Evolutionary conservation across 1,140 invertebrate genomes (phyloP).

Genomic region (Rhyacophila brunnea): DNA sequence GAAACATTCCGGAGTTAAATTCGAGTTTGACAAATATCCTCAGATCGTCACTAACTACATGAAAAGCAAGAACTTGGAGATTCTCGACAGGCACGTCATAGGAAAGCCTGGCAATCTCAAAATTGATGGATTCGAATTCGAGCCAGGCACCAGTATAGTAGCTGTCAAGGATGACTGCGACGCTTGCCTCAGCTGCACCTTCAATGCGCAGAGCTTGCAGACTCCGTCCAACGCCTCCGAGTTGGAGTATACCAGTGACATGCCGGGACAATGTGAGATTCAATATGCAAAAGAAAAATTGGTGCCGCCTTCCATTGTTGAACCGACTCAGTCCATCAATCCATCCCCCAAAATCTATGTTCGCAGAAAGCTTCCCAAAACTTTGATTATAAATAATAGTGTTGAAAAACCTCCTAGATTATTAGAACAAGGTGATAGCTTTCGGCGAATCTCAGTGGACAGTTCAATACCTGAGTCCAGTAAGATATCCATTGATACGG

Average conservation of each 20-base stretch:
- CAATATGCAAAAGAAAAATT: constrained; percentile 48
- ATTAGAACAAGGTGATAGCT: too few species aligned
- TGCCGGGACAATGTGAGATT: constrained; percentile 49
- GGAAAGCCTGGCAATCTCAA: constrained; percentile 58
- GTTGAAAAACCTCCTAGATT: too few species aligned
- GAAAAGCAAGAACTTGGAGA: constrained; percentile 68
- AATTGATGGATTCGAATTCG: constrained; percentile 52
- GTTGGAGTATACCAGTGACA: constrained; percentile 63
- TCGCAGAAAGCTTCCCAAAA: constrained; percentile 46
- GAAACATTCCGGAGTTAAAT: constrained; percentile 68
- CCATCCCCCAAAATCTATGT: constrained; percentile 45
- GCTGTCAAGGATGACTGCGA: constrained; percentile 51
- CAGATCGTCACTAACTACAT: constrained; percentile 69
- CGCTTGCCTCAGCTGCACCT: constrained; percentile 51
- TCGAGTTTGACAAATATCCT: constrained; percentile 68
- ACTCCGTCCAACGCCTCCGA: constrained; percentile 68
- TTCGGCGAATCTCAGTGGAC: too few species aligned
- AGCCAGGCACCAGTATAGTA: constrained; percentile 43
- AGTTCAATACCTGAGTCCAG: too few species aligned
- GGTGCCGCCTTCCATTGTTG: constrained; percentile 27
- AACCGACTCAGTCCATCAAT: constrained; percentile 37
- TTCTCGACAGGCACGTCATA: constrained; percentile 61
- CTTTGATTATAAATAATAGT: constrained; percentile 43
- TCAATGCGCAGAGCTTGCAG: constrained; percentile 55
- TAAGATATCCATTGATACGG: too few species aligned